Evolutionary conservation across 1,140 invertebrate genomes (phyloP), one percentile per base, ranked within the genome.

Genomic region (Drosophila triauraria): DNA sequence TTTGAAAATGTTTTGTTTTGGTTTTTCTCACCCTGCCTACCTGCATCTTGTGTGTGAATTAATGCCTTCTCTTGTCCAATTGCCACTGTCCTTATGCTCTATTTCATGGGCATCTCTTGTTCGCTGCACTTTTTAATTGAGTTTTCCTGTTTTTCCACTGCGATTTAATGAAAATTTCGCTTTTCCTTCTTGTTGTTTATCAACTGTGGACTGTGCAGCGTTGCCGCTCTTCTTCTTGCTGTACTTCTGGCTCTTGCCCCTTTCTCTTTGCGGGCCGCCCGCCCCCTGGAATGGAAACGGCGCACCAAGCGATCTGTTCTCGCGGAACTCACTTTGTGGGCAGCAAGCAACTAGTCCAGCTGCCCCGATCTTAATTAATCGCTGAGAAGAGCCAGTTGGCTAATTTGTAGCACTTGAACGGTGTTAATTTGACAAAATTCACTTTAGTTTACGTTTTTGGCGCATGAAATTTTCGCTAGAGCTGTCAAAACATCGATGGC

Each of bases 391-490:
- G 9, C 43, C 13, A 40, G 23, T 35, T 23, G 1, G 30, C 1
- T n/a, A 42, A 6, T 15, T 23, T 10, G 17, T 7, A n/a, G 13
- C 30, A 20, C 13, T 43, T 9, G 42, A 67, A 48, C 17, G 7
- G n/a, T 8, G 8, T 9, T 58, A 59, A 44, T 53, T 78, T 10
- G 17, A 51, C 59, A 50, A 46, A 47, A 32, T 74, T 54, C 46
- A 42, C 42, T 56, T 76, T 60, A 74, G 75, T 75, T 81, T 64
- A 69, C 38, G 63, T 78, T 70, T 67, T 83, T 65, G 46, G 69
- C 71, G 69, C 61, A 76, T 76, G 61, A 76, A 76, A 58, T 76
- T 76, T 76, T 76, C 74, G 72, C 61, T 76, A 76, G 54, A 54
- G 74, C 13, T 56, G 53, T 15, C 17, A 23, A 54, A 15, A 38